These are phyloP conservation scores for Philonicus albiceps DNA, from an alignment of 2,888 invertebrate genomes.

Conservation along the genomic window DNA sequence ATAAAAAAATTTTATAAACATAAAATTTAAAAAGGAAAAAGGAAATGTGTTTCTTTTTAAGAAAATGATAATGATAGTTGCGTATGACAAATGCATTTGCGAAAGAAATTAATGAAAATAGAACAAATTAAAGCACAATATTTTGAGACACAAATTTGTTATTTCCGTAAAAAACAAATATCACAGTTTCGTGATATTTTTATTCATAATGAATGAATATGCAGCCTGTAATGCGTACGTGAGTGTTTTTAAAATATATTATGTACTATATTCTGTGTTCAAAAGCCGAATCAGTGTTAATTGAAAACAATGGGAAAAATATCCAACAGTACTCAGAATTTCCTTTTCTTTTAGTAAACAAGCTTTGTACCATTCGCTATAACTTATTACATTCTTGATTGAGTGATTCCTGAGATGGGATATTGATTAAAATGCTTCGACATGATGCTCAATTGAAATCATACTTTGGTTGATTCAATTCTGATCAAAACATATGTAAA, in stretches of 20 bases:
- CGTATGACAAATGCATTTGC: neutral
- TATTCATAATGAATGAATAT: neutral
- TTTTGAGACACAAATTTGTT: neutral
- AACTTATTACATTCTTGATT: neutral
- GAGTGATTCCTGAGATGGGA: too few relatives aligned
- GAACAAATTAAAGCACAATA: neutral
- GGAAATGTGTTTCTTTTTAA: neutral
- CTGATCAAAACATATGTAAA: too few relatives aligned
- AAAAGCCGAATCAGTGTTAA: neutral
- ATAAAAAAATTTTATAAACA: slow-evolving; percentile 44
- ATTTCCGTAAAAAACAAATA: neutral
- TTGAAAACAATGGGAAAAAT: neutral
- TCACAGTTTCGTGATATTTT: neutral
- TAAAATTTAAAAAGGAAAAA: slow-evolving; percentile 34
- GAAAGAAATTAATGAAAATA: neutral
- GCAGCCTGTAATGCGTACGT: neutral
- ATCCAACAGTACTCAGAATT: neutral
- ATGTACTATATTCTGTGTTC: neutral
- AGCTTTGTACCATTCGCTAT: neutral
- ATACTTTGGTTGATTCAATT: neutral
- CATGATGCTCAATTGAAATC: neutral
- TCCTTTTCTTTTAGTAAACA: neutral
- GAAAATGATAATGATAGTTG: slow-evolving; percentile 6
- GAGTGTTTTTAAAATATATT: neutral
- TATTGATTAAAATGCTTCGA: neutral